Base-by-base conservation (phyloP, 1,140 invertebrate species). In the Ridgeia piscesae region DNA sequence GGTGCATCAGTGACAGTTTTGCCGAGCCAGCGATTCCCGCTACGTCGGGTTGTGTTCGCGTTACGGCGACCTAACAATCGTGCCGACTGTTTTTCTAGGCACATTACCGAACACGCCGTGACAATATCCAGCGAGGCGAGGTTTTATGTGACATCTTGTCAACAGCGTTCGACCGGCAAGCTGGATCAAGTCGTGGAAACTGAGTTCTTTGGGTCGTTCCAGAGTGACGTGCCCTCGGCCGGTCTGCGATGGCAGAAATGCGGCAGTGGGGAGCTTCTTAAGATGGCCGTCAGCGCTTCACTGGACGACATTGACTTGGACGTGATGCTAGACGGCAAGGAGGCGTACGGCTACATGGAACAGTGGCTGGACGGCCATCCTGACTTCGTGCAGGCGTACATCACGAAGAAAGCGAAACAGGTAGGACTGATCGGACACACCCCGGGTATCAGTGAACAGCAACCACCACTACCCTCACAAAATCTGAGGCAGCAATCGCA, bases 321-420 rank as follows among this genome's bases (percentile, higher is more conserved):
- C 17, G 33, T 35, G 89, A 35, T 34, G 34, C 17, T 90, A n/a
- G 89, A 90, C n/a, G 89, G 35, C 11, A 34, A 90, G 21, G 95
- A 95, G 92, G 95, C 95, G 90, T 95, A 95, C 91, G 94, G 94
- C 14, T 91, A 93, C n/a, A 94, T 95, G 93, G 95, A 96, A 91
- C 94, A 94, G 93, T 99, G 98, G 98, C 97, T 99, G 91, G 98
- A 99, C 96, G 98, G 99, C 95, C 98, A 99, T 96, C 98, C 98
- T 92, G 98, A 98, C 95, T 99, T 99, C 96, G 97, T 98, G 92
- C 97, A 98, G 95, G 98, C 99, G 95, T 99, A 99, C 96, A 99
- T 99, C 95, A 97, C 99, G 94, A 98, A 98, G 95, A 99, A 99
- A 97, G 98, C 98, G 88, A 98, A 77, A 77, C 58, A 77, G 58